Evolutionary conservation across 2,113 vertebrate genomes (phyloP).

Genomic region (Limanda limanda): DNA sequence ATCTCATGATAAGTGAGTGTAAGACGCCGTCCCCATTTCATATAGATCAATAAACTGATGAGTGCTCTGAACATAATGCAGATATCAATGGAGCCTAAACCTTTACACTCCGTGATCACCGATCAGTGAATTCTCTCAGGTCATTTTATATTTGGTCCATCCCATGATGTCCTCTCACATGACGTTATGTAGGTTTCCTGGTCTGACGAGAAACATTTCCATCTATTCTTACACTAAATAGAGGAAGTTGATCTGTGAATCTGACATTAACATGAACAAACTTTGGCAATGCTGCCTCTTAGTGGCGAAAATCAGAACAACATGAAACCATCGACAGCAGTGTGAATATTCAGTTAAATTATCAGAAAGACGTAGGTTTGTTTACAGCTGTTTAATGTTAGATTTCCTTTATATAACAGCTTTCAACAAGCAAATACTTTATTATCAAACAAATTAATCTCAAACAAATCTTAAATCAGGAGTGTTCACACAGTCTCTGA

Average conservation of each 20-base stretch:
- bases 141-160: too few species aligned
- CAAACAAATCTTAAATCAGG: not conserved
- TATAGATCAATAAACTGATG: not conserved
- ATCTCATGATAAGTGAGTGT: not conserved
- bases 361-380: not conserved
- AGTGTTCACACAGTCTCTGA: not conserved
- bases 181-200: too few species aligned
- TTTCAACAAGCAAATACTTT: not conserved
- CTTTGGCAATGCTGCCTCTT: conserved; percentile 38
- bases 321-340: not conserved
- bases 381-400: not conserved
- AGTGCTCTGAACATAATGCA: too few species aligned
- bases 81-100: too few species aligned
- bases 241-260: not conserved
- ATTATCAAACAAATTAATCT: not conserved
- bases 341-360: not conserved
- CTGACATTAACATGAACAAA: not conserved
- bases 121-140: not conserved
- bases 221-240: not conserved
- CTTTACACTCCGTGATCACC: too few species aligned
- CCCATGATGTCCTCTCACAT: too few species aligned
- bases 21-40: not conserved
- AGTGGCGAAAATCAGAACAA: not conserved
- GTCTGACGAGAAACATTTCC: not conserved
- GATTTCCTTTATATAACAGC: not conserved